Percentiles rank a stretch among this genome's conserved stretches.
phyloP scores from a whole-genome alignment of 2,797 vertebrate species.

The Schizopygopsis pylzovi region DNA sequence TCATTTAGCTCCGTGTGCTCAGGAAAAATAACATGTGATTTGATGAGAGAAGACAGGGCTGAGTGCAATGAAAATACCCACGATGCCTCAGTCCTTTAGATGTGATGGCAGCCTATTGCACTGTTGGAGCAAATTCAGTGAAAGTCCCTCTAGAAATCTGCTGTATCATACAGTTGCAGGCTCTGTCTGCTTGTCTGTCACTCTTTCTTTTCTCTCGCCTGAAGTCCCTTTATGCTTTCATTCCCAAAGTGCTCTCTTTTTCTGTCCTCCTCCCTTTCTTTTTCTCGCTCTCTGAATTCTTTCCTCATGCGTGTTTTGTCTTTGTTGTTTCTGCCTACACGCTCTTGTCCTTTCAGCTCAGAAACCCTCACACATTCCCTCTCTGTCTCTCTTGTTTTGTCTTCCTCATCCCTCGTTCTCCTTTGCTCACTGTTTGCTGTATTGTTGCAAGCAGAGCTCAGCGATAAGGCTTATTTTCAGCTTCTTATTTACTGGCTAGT shows the following conservation, averaged over 20 bases:
- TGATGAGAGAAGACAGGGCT: slow-evolving; percentile 36
- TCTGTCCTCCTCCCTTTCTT: slow-evolving; percentile 8
- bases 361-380: slow-evolving; percentile 53
- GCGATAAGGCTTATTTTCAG: background rate
- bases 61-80: slow-evolving; percentile 28
- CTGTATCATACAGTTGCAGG: slow-evolving; percentile 40
- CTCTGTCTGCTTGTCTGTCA: slow-evolving; percentile 15
- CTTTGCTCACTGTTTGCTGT: background rate
- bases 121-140: slow-evolving; percentile 17
- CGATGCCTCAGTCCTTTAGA: slow-evolving; percentile 21
- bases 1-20: slow-evolving; percentile 19
- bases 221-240: background rate
- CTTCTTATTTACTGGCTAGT: background rate
- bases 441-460: background rate
- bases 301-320: slow-evolving; percentile 49
- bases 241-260: slow-evolving; percentile 8
- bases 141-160: slow-evolving; percentile 43
- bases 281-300: slow-evolving; percentile 40
- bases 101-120: background rate
- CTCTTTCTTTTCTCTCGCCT: slow-evolving; percentile 10
- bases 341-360: slow-evolving; percentile 49
- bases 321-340: slow-evolving; percentile 45
- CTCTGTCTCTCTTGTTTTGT: slow-evolving; percentile 28
- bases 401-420: slow-evolving; percentile 17
- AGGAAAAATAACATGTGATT: slow-evolving; percentile 19